A percentile compares a stretch with the other conserved stretches of the same genome.
These are phyloP conservation scores for Acleris holmiana DNA, from an alignment of 2,888 invertebrate species.

Conservation along the genomic window DNA sequence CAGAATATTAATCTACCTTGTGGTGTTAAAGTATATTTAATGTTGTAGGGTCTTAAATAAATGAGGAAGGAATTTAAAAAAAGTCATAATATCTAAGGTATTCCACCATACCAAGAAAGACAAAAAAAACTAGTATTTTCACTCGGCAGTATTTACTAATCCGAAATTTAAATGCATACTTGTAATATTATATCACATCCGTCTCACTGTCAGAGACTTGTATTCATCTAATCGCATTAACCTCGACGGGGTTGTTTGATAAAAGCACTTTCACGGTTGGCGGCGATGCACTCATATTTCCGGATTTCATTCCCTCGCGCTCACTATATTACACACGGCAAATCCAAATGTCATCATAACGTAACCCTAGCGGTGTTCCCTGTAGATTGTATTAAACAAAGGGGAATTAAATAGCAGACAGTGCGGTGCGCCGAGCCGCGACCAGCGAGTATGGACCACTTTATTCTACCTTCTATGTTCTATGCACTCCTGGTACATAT, in stretches of 20 bases:
- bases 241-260: constrained; percentile 34
- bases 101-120: too few species aligned
- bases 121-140: too few species aligned
- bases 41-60: too few species aligned
- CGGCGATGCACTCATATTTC: constrained; percentile 67
- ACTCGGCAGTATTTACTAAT: too few species aligned
- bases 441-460: constrained; percentile 60
- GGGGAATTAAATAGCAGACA: constrained; percentile 71
- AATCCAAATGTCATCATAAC: constrained; percentile 67
- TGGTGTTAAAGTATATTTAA: too few species aligned
- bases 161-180: neutral
- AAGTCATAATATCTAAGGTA: too few species aligned
- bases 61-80: too few species aligned
- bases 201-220: constrained; percentile 47
- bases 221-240: constrained; percentile 34
- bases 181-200: neutral
- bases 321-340: constrained; percentile 57
- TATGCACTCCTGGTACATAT: constrained; percentile 47
- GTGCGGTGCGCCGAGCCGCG: constrained; percentile 61
- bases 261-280: constrained; percentile 46
- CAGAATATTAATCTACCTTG: too few species aligned
- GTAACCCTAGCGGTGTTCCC: constrained; percentile 63
- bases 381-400: constrained; percentile 67
- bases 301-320: constrained; percentile 61
- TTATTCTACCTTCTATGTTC: constrained; percentile 53